Evolutionary conservation across 1,140 invertebrate genomes (phyloP).

Genomic region (Mizuhopecten yessoensis): DNA sequence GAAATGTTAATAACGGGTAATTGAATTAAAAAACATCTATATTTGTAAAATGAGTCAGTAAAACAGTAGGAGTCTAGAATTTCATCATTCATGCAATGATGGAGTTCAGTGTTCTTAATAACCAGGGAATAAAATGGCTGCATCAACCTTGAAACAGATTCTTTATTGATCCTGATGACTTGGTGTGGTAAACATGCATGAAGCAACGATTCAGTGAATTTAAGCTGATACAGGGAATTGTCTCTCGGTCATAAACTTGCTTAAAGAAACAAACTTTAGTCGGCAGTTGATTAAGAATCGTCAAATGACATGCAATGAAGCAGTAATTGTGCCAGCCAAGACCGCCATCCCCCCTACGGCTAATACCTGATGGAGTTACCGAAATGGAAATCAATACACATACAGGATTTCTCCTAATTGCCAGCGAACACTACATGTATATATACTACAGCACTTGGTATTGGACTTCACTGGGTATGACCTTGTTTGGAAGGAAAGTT

Average conservation of each 20-base stretch:
- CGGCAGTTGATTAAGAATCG: neutral
- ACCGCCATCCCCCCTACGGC: neutral
- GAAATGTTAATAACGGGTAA: no score
- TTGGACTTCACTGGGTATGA: no score
- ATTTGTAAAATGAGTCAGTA: no score
- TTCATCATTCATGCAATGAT: no score
- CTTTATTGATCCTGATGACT: neutral
- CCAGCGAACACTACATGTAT: neutral
- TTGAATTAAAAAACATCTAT: no score
- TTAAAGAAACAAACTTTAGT: neutral
- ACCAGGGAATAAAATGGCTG: neutral
- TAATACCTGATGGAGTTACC: neutral
- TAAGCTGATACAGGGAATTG: conserved; percentile 14
- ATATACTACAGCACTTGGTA: no score
- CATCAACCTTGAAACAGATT: neutral
- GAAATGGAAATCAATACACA: conserved; percentile 28
- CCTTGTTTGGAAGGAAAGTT: no score
- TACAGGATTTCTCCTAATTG: neutral
- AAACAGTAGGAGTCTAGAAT: no score
- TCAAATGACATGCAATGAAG: neutral
- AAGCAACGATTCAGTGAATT: neutral
- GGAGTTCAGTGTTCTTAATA: no score
- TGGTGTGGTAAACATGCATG: neutral
- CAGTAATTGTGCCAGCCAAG: neutral
- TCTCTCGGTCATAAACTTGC: neutral